A percentile compares a stretch with the other conserved stretches of the same genome.
phyloP scores from a whole-genome alignment of 2,797 vertebrate genomes.

The Pantherophis vulpinus region DNA sequence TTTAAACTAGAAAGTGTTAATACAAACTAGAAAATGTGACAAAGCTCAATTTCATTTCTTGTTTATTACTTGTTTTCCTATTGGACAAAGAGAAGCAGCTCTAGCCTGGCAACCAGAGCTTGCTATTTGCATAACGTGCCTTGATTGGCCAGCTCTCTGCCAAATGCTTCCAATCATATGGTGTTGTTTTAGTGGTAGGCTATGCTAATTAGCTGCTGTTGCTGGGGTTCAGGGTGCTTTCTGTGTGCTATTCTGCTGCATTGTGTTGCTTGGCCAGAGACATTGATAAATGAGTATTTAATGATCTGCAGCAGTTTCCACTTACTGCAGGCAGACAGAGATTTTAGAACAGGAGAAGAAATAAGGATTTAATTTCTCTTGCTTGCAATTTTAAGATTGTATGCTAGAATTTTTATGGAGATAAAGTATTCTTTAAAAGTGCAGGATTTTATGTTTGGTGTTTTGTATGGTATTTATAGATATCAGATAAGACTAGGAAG shows the following conservation, averaged over 20 bases:
- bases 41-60: conserved; percentile 97
- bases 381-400: conserved; percentile 51
- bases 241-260: conserved; percentile 87
- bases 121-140: conserved; percentile 92
- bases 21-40: conserved; percentile 86
- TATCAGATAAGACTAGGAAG: neutral
- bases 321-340: conserved; percentile 77
- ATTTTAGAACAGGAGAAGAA: conserved; percentile 67
- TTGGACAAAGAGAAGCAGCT: conserved; percentile 93
- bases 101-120: conserved; percentile 98
- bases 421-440: conserved; percentile 39
- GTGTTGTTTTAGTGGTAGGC: conserved; percentile 90
- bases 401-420: conserved; percentile 33
- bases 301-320: conserved; percentile 86
- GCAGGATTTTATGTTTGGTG: neutral
- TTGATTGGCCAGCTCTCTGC: conserved; percentile 86
- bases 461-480: neutral
- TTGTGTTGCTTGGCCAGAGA: conserved; percentile 96
- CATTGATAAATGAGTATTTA: conserved; percentile 93
- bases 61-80: conserved; percentile 99
- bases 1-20: conserved; percentile 75
- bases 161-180: conserved; percentile 88
- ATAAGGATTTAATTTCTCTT: conserved; percentile 67
- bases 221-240: conserved; percentile 94
- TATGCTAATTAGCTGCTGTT: conserved; percentile 99